Base-by-base conservation (phyloP, 2,113 vertebrate genomes). In the Promerops cafer region DNA sequence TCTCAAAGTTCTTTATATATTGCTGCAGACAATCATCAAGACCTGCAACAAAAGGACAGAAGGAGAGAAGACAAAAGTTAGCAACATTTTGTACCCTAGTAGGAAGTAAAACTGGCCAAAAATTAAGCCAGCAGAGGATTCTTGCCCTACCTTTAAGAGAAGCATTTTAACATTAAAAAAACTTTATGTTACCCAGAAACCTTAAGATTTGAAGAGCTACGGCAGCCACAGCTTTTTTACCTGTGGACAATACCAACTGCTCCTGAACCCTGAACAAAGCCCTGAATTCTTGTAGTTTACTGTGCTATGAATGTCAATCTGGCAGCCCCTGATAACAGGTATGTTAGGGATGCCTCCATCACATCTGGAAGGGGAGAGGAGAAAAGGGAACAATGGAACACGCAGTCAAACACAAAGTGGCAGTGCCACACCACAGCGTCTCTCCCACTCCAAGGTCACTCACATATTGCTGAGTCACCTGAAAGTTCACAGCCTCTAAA, bases 1-100 rank as follows among this genome's bases (percentile, higher is more conserved):
- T 98, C 96, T 99, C 99, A 78, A 99, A 99, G 97, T 99, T 99
- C 95, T 99, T 99, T 95, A 99, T 99, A 69, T 99, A 99, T 91
- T 99, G 99, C 95, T 99, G 99, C 96, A 99, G 96, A 87, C 99
- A 99, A 95, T 99, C 99, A 96, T 99, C 99, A 95, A 99, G 98
- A 95, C 99, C 99, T 99, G 93, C 31, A 95, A 91, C 35, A 91
- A 64, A 89, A 91, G 94, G 63, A 97, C 3, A 33, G 61, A 89
- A 91, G 65, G 77, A 82, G 49, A 4, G 27, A 88, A 54, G 22
- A 56, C 6, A 27, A 59, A 65, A 42, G 37, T 96, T 68, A 96
- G 65, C 45, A 85, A 91, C 4, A 15, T 59, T 87, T 81, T 64
- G 13, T 83, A 44, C 27, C 40, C 27, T 56, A 56, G 7, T 2